These are phyloP conservation scores for Danionella dracula DNA, from an alignment of 2,797 vertebrate species.

Conservation along the genomic window DNA sequence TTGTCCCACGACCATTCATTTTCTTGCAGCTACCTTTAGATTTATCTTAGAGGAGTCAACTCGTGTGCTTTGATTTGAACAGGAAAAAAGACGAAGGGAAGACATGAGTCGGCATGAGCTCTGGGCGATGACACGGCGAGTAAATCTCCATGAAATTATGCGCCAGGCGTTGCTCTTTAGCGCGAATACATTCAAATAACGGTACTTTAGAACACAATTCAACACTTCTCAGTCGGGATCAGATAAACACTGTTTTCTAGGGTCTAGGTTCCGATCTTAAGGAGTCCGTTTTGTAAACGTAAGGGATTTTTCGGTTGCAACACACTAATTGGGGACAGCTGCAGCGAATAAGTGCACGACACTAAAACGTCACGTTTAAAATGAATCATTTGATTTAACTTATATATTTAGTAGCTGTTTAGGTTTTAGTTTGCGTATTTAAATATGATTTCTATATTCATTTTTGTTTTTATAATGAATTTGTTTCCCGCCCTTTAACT, in stretches of 20 bases:
- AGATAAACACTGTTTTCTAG: constrained; percentile 4
- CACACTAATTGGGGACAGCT: neutral
- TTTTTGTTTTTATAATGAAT: neutral
- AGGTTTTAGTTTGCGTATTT: no score
- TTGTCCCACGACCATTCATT: constrained; percentile 69
- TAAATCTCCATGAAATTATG: constrained; percentile 50
- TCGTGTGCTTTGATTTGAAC: constrained; percentile 41
- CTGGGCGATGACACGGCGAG: constrained; percentile 35
- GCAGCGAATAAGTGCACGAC: neutral
- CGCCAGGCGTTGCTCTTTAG: constrained; percentile 35
- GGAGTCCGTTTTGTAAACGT: constrained; percentile 14
- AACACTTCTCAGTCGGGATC: constrained; percentile 7
- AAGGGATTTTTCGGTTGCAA: neutral
- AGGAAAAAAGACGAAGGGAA: constrained; percentile 7
- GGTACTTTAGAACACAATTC: constrained; percentile 19
- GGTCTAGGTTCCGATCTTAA: constrained; percentile 25
- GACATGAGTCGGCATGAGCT: constrained; percentile 29
- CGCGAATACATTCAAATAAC: constrained; percentile 20
- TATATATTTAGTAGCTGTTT: no score
- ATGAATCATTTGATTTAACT: no score
- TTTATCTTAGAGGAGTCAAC: constrained; percentile 66
- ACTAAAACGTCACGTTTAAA: no score
- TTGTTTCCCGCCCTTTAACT: neutral
- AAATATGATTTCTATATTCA: no score
- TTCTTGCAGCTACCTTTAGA: constrained; percentile 70